Conservation (phyloP, 2,888 invertebrate species). For the Netelia inedita region DNA sequence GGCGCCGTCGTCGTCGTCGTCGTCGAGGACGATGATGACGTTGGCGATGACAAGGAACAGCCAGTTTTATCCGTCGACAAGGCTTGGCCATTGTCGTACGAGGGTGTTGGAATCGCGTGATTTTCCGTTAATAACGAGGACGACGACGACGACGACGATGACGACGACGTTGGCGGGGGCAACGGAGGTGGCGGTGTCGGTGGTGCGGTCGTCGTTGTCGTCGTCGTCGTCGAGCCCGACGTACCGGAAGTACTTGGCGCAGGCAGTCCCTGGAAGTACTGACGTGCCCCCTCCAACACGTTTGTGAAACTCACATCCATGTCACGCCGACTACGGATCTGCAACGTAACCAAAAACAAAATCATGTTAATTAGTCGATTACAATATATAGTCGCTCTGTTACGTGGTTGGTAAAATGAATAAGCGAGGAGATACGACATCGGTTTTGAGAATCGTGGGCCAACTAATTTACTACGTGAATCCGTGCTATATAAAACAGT, state of each 20-base stretch:
- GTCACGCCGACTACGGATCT: slow-evolving; percentile 86
- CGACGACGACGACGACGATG: slow-evolving; percentile 42
- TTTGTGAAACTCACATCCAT: slow-evolving; percentile 93
- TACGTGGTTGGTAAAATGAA: too few species aligned
- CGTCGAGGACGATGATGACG: slow-evolving; percentile 58
- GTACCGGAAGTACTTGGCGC: slow-evolving; percentile 86
- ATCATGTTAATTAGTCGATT: neutral
- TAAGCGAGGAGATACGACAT: too few species aligned
- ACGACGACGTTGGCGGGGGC: slow-evolving; percentile 57
- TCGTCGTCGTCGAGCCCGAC: slow-evolving; percentile 74
- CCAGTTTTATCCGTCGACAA: slow-evolving; percentile 48
- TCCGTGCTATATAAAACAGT: slow-evolving; percentile 15
- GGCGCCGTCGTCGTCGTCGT: slow-evolving; percentile 48
- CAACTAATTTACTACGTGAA: slow-evolving; percentile 4
- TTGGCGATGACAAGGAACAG: slow-evolving; percentile 45
- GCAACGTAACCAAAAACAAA: slow-evolving; percentile 67
- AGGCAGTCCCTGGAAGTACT: slow-evolving; percentile 93
- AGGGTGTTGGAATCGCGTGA: slow-evolving; percentile 50
- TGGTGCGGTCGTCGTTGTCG: slow-evolving; percentile 66
- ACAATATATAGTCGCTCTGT: neutral
- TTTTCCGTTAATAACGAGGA: slow-evolving; percentile 59
- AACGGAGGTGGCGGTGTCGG: slow-evolving; percentile 62
- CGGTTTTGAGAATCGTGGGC: neutral
- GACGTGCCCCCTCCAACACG: slow-evolving; percentile 93
- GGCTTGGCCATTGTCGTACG: slow-evolving; percentile 69